Percentiles rank a stretch among this genome's conserved stretches.
Evolutionary conservation across 1,140 invertebrate species (phyloP).

Genomic region (Drosophila sturtevanti): DNA sequence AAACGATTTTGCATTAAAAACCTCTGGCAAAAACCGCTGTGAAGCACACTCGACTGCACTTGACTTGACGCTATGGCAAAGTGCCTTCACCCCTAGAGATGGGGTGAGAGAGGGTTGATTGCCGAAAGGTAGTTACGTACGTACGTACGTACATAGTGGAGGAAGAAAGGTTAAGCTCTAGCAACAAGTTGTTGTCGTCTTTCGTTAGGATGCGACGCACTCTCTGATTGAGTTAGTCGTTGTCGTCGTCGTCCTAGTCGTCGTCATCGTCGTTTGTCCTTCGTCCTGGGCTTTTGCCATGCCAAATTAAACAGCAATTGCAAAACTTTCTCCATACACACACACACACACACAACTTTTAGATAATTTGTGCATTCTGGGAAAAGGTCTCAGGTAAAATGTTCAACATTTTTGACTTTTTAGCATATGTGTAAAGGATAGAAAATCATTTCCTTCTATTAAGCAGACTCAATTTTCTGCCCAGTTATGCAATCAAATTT

Average conservation of each 20-base stretch:
- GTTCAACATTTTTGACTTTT: slow-evolving; percentile 3
- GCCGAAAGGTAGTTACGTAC: background rate
- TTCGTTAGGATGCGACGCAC: slow-evolving; percentile 29
- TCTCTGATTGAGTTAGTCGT: slow-evolving; percentile 71
- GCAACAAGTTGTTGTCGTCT: slow-evolving; percentile 68
- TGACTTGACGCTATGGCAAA: slow-evolving; percentile 45
- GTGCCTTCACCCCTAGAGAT: slow-evolving; percentile 45
- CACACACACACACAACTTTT: slow-evolving; percentile 37
- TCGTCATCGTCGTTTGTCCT: slow-evolving; percentile 6
- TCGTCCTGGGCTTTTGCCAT: slow-evolving; percentile 40
- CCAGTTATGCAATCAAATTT: slow-evolving; percentile 47
- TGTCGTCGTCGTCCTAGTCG: background rate
- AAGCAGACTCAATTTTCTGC: slow-evolving; percentile 47
- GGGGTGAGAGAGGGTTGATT: background rate
- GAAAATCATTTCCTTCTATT: slow-evolving; percentile 41
- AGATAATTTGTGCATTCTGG: slow-evolving; percentile 60
- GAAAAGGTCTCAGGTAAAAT: background rate
- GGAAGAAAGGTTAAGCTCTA: slow-evolving; percentile 39
- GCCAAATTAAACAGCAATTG: slow-evolving; percentile 80
- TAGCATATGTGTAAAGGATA: slow-evolving; percentile 27
- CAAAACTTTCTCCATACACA: slow-evolving; percentile 56
- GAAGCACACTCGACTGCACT: slow-evolving; percentile 66
- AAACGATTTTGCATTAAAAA: slow-evolving; percentile 34
- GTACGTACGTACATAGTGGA: background rate
- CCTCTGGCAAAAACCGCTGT: slow-evolving; percentile 14